A percentile compares a stretch with the other conserved stretches of the same genome.
Conservation (phyloP, 2,113 vertebrate species). For the Chrysemys picta region DNA sequence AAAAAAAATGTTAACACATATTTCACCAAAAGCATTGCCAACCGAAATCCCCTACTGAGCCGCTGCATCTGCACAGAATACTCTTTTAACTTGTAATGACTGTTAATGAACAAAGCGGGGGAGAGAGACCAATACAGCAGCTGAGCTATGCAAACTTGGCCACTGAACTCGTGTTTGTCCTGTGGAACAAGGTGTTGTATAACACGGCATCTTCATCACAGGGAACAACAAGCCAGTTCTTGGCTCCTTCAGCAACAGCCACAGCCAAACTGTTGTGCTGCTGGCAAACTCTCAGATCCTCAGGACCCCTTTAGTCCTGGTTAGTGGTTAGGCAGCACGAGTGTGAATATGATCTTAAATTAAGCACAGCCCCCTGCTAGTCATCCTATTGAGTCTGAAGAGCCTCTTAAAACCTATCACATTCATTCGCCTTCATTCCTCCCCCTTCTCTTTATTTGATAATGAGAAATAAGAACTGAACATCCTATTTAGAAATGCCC, state of each 20-base stretch:
- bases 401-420: background rate
- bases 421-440: background rate
- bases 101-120: fast-evolving
- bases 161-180: fast-evolving
- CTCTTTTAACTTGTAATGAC: background rate
- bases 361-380: background rate
- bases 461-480: background rate
- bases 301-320: background rate
- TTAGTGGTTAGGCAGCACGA: background rate
- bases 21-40: background rate
- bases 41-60: background rate
- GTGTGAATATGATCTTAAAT: constrained; percentile 6
- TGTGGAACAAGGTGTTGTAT: background rate
- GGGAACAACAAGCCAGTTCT: background rate
- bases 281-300: background rate
- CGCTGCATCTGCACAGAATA: background rate
- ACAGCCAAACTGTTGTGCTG: background rate
- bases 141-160: background rate
- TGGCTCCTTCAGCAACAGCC: background rate
- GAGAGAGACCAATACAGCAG: background rate
- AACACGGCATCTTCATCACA: background rate
- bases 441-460: background rate
- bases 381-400: background rate
- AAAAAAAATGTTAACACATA: background rate
- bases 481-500: background rate